Evolutionary conservation across 2,888 invertebrate species (phyloP), one percentile per base, ranked within the genome.

Genomic region (Beris morrisii): DNA sequence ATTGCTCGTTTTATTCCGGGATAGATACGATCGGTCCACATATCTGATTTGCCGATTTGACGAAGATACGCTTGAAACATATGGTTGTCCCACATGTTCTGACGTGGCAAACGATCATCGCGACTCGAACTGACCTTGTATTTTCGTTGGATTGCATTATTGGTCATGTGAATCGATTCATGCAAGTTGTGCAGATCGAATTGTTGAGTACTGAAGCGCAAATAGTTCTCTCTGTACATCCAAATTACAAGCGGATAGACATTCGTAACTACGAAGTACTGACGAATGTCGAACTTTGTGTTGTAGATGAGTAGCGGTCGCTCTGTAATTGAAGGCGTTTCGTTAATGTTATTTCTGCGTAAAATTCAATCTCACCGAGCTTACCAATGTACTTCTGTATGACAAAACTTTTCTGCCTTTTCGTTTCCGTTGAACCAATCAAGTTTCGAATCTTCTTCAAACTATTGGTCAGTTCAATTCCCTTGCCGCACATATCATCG

Each of bases 241-340:
- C 93, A 95, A 74, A 95, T 87, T 0, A 89, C 88, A 57, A 95
- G 82, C 71, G 85, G 86, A 72, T 88, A 89, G 46, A 91, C 70
- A 7, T 79, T 92, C 0, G 93, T 88, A 3, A 79, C 65, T 63
- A 95, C 79, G 79, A 93, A 94, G 86, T 94, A 95, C 79, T 93
- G 92, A 6, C 95, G 85, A 70, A 95, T 93, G 75, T 95, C 95
- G 77, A 95, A 95, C 82, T 95, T 95, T 0, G 93, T 93, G 69
- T 89, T 88, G 77, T 92, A 85, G 48, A 95, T 87, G 54, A 95
- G 79, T 54, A 93, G 78, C 1, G 95, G 95, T 55, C 89, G 87
- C 81, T 93, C 92, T 91, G 81, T 28, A 82, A 54, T 9, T 22
- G 22, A 22, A 22, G 3, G 22, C 22, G 22, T 22, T 22, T 22